These are phyloP conservation scores for Epinotia brunnichana DNA, from an alignment of 2,888 invertebrate genomes.

Conservation along the genomic window DNA sequence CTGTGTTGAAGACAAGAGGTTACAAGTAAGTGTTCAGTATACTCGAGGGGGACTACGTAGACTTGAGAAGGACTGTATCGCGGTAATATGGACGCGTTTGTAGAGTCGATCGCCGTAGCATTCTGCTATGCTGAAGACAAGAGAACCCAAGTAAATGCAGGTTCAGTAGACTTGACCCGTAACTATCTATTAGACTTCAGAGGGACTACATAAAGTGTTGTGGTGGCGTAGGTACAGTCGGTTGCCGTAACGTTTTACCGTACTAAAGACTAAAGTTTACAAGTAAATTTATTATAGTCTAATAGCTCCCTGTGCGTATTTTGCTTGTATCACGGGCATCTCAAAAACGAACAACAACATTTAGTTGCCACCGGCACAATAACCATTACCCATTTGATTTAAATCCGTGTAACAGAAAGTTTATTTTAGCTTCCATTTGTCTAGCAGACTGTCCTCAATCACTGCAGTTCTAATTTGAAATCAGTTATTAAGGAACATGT, in stretches of 20 bases:
- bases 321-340: too few species aligned
- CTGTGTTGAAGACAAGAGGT: conserved; percentile 53
- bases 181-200: too few species aligned
- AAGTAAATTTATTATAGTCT: too few species aligned
- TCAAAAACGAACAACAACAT: too few species aligned
- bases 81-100: conserved; percentile 76
- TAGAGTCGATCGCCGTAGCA: conserved; percentile 79
- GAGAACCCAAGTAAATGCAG: conserved; percentile 65
- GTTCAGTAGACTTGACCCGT: too few species aligned
- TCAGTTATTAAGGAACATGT: too few species aligned
- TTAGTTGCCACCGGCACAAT: too few species aligned
- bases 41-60: conserved; percentile 50
- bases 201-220: conserved; percentile 69
- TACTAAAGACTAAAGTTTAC: conserved; percentile 55
- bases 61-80: conserved; percentile 68
- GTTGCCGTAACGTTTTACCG: conserved; percentile 63
- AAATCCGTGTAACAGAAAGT: too few species aligned
- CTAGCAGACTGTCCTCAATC: too few species aligned
- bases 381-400: too few species aligned
- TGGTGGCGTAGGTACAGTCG: conserved; percentile 76
- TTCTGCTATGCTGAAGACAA: conserved; percentile 50
- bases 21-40: conserved; percentile 59
- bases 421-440: not conserved
- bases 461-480: too few species aligned
- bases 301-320: too few species aligned